Evolutionary conservation across 2,797 vertebrate species (phyloP).

Genomic region (Caiman crocodilus): DNA sequence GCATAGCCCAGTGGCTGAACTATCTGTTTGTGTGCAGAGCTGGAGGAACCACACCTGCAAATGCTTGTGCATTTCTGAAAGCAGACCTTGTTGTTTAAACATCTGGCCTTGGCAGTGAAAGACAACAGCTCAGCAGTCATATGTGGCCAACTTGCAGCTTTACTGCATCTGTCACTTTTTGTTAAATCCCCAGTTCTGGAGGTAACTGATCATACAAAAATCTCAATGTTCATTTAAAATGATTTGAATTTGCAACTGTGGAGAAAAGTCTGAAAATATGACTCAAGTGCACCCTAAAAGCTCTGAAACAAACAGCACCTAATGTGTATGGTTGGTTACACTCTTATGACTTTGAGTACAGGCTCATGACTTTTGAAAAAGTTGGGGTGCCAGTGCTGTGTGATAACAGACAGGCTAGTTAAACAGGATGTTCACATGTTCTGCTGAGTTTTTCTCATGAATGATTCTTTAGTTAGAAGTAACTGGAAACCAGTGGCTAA

Average conservation of each 20-base stretch:
- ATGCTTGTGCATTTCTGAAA: background rate
- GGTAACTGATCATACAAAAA: background rate
- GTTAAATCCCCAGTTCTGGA: background rate
- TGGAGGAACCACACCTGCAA: background rate
- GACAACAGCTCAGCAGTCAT: background rate
- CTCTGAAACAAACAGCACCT: background rate
- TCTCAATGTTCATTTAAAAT: background rate
- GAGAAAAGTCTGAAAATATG: background rate
- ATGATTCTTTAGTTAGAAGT: background rate
- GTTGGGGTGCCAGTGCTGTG: background rate
- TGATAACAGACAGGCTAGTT: background rate
- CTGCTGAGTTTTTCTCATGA: background rate
- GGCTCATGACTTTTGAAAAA: background rate
- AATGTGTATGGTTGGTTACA: background rate
- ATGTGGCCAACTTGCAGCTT: background rate
- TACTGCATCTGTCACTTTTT: background rate
- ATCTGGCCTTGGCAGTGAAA: background rate
- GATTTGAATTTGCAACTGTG: too few species aligned
- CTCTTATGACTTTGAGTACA: background rate
- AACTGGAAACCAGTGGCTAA: background rate
- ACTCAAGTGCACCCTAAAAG: constrained; percentile 8
- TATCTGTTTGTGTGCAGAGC: background rate
- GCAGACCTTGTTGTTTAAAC: background rate
- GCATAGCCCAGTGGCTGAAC: background rate
- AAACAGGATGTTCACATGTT: background rate